Evolutionary conservation across 2,113 vertebrate species (phyloP).

Genomic region (Ibidorhyncha struthersii): DNA sequence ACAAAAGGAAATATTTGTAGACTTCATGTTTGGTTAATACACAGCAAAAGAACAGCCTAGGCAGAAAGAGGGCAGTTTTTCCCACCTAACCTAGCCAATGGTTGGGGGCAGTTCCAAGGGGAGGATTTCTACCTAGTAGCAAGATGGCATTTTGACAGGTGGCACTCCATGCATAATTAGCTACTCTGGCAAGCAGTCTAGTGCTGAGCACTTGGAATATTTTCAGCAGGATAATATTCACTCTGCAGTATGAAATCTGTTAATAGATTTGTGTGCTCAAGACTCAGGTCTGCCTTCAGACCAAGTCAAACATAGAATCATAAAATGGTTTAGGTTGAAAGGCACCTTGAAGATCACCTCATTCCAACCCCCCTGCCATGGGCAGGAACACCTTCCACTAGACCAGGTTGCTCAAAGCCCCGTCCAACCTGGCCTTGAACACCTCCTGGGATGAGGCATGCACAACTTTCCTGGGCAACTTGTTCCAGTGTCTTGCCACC

Average conservation of each 20-base stretch:
- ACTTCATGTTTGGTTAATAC: background rate
- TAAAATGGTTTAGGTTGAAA: too few species aligned
- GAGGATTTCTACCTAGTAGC: background rate
- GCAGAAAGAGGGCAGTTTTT: background rate
- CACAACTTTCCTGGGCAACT: too few species aligned
- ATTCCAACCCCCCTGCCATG: too few species aligned
- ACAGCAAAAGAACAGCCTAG: background rate
- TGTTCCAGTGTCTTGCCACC: too few species aligned
- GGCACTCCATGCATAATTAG: background rate
- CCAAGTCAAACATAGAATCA: background rate
- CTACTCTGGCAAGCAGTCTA: background rate
- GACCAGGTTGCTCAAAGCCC: too few species aligned
- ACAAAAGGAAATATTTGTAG: background rate
- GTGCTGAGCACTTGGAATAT: background rate
- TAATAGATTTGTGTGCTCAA: background rate
- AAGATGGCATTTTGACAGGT: conserved; percentile 22
- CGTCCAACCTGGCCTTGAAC: too few species aligned
- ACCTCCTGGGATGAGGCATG: too few species aligned
- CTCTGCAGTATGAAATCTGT: background rate
- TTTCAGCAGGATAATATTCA: background rate
- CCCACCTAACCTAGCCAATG: background rate
- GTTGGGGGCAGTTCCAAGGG: background rate
- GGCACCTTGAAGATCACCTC: too few species aligned
- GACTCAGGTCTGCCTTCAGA: background rate
- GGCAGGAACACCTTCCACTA: too few species aligned